These are phyloP conservation scores for Paedocypris micromegethes DNA, from an alignment of 2,797 vertebrate species.

Conservation along the genomic window DNA sequence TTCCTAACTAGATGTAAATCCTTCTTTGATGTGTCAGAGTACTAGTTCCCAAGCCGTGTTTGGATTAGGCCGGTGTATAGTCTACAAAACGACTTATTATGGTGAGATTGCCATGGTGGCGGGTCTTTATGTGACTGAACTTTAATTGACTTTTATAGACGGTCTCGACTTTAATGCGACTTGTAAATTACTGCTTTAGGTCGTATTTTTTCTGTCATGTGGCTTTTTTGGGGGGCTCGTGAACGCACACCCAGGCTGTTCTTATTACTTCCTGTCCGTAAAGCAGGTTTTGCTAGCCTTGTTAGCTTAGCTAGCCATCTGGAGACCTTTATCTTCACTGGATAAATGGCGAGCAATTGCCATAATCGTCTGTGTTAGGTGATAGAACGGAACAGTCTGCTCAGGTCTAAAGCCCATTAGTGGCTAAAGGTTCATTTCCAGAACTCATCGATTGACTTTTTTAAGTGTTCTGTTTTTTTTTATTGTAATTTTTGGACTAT, in stretches of 20 bases:
- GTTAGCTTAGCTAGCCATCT: neutral
- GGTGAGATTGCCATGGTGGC: conserved; percentile 25
- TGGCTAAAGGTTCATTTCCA: no score
- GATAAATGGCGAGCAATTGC: neutral
- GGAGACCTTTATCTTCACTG: neutral
- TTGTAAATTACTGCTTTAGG: conserved; percentile 12
- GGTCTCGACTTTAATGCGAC: conserved; percentile 5
- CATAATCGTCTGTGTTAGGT: no score
- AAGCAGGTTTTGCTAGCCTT: neutral
- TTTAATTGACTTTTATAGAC: conserved; percentile 22
- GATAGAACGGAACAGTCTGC: no score
- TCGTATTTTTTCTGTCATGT: neutral
- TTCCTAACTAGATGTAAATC: neutral
- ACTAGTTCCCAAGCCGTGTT: neutral
- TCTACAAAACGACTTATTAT: conserved; percentile 41
- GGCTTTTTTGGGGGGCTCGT: conserved; percentile 1
- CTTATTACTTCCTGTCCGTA: conserved; percentile 1
- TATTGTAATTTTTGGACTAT: no score
- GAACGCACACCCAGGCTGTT: neutral
- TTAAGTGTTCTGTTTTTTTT: no score
- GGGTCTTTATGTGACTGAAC: conserved; percentile 16
- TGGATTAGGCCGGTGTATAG: neutral
- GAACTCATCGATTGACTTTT: no score
- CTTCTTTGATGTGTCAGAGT: neutral
- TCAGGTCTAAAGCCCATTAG: no score